These are phyloP conservation scores for Galeruca laticollis DNA, from an alignment of 2,888 invertebrate genomes.

Conservation along the genomic window DNA sequence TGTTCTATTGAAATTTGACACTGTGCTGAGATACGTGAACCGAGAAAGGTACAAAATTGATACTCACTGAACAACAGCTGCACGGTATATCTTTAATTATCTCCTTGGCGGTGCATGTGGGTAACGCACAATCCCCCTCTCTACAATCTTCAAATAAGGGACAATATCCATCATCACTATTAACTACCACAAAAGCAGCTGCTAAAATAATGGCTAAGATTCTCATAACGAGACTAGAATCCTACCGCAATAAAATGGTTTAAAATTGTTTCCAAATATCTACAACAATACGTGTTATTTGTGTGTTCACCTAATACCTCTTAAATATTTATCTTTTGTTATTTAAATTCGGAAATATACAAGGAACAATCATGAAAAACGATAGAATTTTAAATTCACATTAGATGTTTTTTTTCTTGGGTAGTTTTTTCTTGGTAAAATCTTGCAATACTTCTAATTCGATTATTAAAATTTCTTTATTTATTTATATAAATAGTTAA, in stretches of 20 bases:
- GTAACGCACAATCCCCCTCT: background rate
- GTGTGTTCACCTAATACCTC: background rate
- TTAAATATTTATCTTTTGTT: conserved; percentile 1
- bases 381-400: no score
- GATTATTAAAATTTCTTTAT: no score
- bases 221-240: background rate
- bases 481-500: no score
- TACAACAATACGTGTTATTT: conserved; percentile 4
- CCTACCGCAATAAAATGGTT: background rate
- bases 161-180: conserved; percentile 5
- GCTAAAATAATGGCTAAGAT: background rate
- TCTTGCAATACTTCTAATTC: no score
- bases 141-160: conserved; percentile 1
- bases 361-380: background rate
- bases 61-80: conserved; percentile 15
- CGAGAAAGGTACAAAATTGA: no score
- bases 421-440: no score
- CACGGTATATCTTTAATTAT: conserved; percentile 14
- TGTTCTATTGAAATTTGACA: no score
- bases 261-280: background rate
- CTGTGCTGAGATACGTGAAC: no score
- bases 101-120: conserved; percentile 2
- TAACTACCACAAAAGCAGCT: background rate
- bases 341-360: background rate
- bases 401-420: no score